Conservation (phyloP, 2,797 vertebrate genomes). For the Catamblyrhynchus diadema region DNA sequence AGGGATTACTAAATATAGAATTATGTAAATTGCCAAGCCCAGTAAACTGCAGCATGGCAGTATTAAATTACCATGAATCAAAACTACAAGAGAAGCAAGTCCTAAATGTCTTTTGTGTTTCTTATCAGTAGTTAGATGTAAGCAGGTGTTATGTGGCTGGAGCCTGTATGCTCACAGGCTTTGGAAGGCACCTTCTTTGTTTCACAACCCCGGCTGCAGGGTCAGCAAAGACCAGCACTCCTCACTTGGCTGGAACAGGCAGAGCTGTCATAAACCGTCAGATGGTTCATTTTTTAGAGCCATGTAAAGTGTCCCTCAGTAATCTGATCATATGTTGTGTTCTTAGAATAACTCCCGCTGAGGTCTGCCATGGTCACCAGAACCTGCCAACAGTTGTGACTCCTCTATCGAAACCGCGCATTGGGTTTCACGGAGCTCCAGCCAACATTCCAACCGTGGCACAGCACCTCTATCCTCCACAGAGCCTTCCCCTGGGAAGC, state of each 20-base stretch:
- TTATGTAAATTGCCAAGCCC: background rate
- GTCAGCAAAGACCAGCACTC: background rate
- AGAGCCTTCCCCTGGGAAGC: background rate
- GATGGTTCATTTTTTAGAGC: conserved; percentile 51
- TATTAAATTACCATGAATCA: background rate
- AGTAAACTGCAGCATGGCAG: background rate
- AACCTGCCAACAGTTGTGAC: conserved; percentile 58
- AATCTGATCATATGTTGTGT: conserved; percentile 51
- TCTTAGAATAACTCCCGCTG: conserved; percentile 55
- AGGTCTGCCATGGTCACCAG: conserved; percentile 44
- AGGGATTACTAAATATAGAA: background rate
- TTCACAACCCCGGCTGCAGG: background rate
- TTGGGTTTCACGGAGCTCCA: conserved; percentile 32
- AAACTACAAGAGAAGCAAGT: background rate
- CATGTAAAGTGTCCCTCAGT: conserved; percentile 26
- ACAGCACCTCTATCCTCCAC: background rate
- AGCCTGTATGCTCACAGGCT: background rate
- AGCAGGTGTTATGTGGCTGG: background rate
- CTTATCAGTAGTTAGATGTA: background rate
- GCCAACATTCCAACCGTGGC: conserved; percentile 48
- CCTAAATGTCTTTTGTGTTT: background rate
- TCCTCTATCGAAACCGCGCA: background rate
- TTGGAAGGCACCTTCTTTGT: background rate
- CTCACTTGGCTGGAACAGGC: background rate
- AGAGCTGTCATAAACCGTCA: conserved; percentile 30